These are phyloP conservation scores for Paguma larvata DNA, from an alignment of 2,797 vertebrate genomes.

Conservation along the genomic window DNA sequence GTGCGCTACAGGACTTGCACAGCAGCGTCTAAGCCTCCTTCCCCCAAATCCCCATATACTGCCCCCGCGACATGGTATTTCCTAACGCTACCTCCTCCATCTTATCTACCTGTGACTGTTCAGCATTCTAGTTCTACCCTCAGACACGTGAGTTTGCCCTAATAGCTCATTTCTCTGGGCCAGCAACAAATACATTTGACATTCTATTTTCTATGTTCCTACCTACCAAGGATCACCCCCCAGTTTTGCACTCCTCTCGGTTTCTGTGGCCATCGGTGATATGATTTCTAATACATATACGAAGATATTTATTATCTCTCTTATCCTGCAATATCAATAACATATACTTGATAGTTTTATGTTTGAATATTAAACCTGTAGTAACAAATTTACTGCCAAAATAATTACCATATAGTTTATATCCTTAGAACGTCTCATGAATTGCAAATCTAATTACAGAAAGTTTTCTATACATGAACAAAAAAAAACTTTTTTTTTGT, in stretches of 20 bases:
- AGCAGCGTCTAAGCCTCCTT: not conserved
- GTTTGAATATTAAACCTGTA: slow-evolving; percentile 10
- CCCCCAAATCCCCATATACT: not conserved
- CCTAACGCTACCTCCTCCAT: not conserved
- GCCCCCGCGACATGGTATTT: not conserved
- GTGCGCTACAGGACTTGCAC: not conserved
- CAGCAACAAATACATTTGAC: not conserved
- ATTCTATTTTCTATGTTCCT: not conserved
- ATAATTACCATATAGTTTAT: not conserved
- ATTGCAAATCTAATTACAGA: not conserved
- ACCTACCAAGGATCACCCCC: not conserved
- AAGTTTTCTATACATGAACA: not conserved
- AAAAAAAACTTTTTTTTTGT: not conserved
- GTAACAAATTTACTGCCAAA: not conserved
- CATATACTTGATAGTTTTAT: not conserved
- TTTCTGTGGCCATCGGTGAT: not conserved
- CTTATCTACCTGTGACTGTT: not conserved
- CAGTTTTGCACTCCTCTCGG: not conserved
- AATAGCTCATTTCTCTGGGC: not conserved
- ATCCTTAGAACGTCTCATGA: not conserved
- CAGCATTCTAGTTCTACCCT: not conserved
- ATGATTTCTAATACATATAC: not conserved
- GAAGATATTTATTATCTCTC: not conserved
- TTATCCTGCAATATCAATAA: not conserved
- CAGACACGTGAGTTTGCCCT: not conserved